Base-by-base conservation (phyloP, 2,113 vertebrate genomes). In the Galemys pyrenaicus region DNA sequence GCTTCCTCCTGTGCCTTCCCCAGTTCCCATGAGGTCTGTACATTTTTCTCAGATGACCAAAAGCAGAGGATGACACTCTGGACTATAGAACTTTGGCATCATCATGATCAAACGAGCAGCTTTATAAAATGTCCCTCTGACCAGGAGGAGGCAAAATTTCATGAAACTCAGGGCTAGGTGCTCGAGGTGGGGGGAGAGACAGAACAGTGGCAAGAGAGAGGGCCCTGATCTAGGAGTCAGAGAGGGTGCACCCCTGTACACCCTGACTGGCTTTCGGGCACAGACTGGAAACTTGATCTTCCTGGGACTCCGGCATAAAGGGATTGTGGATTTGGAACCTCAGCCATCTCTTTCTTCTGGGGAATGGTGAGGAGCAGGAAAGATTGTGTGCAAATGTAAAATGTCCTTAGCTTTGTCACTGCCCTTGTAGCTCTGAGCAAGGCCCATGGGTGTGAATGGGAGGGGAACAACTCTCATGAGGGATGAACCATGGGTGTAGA, bases 81-180 rank as follows among this genome's bases (percentile, higher is more conserved):
- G 35, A 35, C 15, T 56, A 13, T 39, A 49, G 94, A 24, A 74
- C 77, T 73, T 93, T 46, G 85, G 41, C 30, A 88, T 64, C 37
- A 41, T 85, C 9, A 49, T 32, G 39, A 75, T 67, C 70, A 74
- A 51, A 46, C 62, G 44, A 93, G 9, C 4, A 2, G 54, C 32
- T 54, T 70, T 78, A 22, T 94, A 37, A 68, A 51, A 73, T 13
- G 81, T 46, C 46, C 60, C 32, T 19, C 11, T n/a, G 62, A 80
- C 30, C 12, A 67, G 65, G 44, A 28, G 64, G 26, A 75, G 49
- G 35, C 32, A n/a, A 56, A 17, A 58, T 0, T 56, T 7, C 0
- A 0, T n/a, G 91, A 71, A n/a, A 75, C 54, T 5, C 17, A 16
- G 56, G 70, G 68, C 30, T 8, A 6, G 8, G 30, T 19, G 5